These are phyloP conservation scores for Julus scanicus DNA, from an alignment of 2,888 invertebrate species.

Conservation along the genomic window DNA sequence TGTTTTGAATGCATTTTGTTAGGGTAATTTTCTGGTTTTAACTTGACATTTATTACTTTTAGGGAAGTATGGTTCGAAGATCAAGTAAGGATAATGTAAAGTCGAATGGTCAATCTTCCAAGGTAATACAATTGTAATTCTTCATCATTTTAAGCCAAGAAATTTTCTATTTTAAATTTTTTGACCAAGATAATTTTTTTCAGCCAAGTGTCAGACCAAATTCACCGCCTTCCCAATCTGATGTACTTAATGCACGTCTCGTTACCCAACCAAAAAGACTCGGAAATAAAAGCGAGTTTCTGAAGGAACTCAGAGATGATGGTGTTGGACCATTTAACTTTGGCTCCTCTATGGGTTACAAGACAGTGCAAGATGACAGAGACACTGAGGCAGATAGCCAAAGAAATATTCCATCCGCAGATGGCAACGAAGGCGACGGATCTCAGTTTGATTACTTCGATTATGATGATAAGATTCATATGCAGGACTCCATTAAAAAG, in stretches of 20 bases:
- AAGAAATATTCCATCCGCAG: conserved; percentile 1
- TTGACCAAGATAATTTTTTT: background rate
- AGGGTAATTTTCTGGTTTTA: background rate
- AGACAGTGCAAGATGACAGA: conserved; percentile 58
- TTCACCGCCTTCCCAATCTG: conserved; percentile 27
- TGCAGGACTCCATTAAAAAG: background rate
- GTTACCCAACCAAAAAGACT: conserved; percentile 65
- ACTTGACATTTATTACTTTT: background rate
- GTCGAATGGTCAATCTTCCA: conserved; percentile 51
- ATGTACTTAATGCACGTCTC: conserved; percentile 63
- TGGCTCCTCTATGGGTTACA: background rate
- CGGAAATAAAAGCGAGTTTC: conserved; percentile 65
- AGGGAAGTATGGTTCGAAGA: conserved; percentile 49
- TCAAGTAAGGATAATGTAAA: conserved; percentile 50
- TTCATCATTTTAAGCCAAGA: background rate
- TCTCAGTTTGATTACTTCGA: conserved; percentile 41
- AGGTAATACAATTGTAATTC: conserved; percentile 25
- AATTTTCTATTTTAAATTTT: background rate
- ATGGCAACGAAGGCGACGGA: conserved; percentile 25
- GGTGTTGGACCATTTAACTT: conserved; percentile 57
- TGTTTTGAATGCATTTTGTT: too few relatives aligned
- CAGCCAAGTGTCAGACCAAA: conserved; percentile 24
- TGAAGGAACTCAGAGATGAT: conserved; percentile 63
- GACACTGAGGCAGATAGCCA: conserved; percentile 60
- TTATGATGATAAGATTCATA: background rate